Percentiles rank a stretch among this genome's conserved stretches.
Evolutionary conservation across 2,113 vertebrate species (phyloP).

Genomic region (Isichthys henryi): DNA sequence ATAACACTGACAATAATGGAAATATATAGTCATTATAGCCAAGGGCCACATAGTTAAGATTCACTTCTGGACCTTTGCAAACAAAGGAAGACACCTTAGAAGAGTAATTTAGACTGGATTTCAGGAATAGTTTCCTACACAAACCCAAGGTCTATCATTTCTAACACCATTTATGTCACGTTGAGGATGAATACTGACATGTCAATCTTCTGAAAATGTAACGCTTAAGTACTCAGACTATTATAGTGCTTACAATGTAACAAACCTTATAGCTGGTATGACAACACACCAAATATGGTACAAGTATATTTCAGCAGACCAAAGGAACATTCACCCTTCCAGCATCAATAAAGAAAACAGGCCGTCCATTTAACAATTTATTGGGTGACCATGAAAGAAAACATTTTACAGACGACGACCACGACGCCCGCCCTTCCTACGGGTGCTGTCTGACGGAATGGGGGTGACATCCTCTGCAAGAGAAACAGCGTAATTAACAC

Average conservation of each 20-base stretch:
- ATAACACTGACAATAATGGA: background rate
- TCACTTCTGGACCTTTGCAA: background rate
- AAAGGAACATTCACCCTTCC: too few species aligned
- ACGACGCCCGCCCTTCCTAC: conserved; percentile 96
- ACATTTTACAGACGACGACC: conserved; percentile 86
- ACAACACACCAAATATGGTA: background rate
- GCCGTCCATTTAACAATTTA: conserved; percentile 58
- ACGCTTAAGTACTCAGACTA: background rate
- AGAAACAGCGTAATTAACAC: background rate
- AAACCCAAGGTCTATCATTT: background rate
- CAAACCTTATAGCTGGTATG: background rate
- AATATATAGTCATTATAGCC: background rate
- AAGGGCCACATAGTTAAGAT: background rate
- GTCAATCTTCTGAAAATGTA: background rate
- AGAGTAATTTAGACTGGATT: background rate
- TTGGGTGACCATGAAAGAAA: conserved; percentile 56
- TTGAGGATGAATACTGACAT: background rate
- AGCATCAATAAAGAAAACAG: background rate
- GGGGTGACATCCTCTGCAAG: conserved; percentile 94
- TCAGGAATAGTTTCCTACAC: background rate
- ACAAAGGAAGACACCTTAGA: background rate
- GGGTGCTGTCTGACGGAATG: conserved; percentile 95
- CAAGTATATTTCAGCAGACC: background rate
- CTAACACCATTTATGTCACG: background rate
- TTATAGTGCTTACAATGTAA: background rate